Evolutionary conservation across 2,888 invertebrate genomes (phyloP), one percentile per base, ranked within the genome.

Genomic region (Dinocampus coccinellae): DNA sequence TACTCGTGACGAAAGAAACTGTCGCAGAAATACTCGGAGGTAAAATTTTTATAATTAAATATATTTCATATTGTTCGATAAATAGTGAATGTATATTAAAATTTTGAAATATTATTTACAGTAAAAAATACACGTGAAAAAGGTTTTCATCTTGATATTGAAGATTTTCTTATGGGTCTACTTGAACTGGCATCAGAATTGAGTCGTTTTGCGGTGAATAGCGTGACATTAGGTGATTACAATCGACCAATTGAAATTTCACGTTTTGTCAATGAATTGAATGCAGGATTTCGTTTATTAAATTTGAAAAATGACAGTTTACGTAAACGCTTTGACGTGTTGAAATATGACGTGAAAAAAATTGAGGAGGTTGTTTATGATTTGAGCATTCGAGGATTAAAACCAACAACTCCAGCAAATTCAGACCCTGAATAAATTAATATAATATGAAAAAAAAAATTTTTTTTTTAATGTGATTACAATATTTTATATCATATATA

Each of bases 331-430:
- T 97, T 94, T 81, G 97, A 97, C 88, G 93, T 92, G 0, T 89
- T 97, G 1, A 95, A 97, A 77, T 97, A 97, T 83, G 97, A 97
- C 83, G 93, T 97, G 24, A 97, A 97, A 88, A 97, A 97, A 87
- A 95, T 97, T 16, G 97, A 97, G 84, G 96, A 96, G 85, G 94
- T 97, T 0, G 95, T 95, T 0, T 96, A 96, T 81, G 96, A 97
- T 83, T 90, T 97, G 52, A 94, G 94, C 75, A 94, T 96, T 77
- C 89, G 96, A 26, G 95, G 95, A 0, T 88, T 96, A 7, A 90
- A 91, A 82, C 89, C 90, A 24, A 73, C 76, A 47, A 70, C 66
- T 1, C 73, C 74, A 63, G 39, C 75, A n/a, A 58, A 72, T 10
- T 33, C 67, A 6, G 57, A 63, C 1, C 57, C 55, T 66, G 53